A percentile compares a stretch with the other conserved stretches of the same genome.
These are phyloP conservation scores for Trididemnum miniatum DNA, from an alignment of 23 tunicate species.

Conservation along the genomic window DNA sequence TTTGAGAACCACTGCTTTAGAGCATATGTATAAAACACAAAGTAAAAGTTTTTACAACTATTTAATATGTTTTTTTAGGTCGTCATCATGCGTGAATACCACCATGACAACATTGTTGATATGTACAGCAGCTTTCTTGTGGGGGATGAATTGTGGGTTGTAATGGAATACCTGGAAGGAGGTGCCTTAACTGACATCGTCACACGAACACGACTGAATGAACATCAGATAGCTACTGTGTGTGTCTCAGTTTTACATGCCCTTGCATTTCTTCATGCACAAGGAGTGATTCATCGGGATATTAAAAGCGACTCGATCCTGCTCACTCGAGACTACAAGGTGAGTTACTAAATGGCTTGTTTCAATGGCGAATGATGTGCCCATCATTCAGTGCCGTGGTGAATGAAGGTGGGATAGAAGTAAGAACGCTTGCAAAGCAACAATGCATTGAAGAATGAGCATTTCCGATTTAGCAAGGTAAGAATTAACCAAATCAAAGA, in stretches of 20 bases:
- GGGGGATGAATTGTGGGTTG: conserved; percentile 98
- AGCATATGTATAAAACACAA: too few relatives aligned
- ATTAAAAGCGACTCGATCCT: conserved; percentile 96
- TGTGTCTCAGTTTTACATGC: conserved; percentile 90
- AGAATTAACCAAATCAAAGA: too few relatives aligned
- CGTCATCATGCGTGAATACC: conserved; percentile 96
- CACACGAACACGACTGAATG: conserved; percentile 84
- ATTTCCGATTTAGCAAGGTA: too few relatives aligned
- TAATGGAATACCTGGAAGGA: conserved; percentile 96
- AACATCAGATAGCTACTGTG: conserved; percentile 96
- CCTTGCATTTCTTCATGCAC: conserved; percentile 77
- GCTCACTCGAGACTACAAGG: conserved; percentile 70
- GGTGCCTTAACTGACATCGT: conserved; percentile 96
- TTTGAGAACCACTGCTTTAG: too few relatives aligned
- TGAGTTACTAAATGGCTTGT: too few relatives aligned
- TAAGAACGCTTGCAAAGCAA: too few relatives aligned
- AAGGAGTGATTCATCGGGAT: conserved; percentile 96
- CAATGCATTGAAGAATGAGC: too few relatives aligned
- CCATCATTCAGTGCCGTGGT: too few relatives aligned
- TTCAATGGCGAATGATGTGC: too few relatives aligned
- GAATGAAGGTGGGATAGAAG: too few relatives aligned
- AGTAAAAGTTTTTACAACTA: background rate
- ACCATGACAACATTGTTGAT: conserved; percentile 94
- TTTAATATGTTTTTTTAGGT: conserved; percentile 45
- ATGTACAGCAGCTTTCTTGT: conserved; percentile 95